Evolutionary conservation across 2,797 vertebrate species (phyloP).

Genomic region (Austrolebias charrua): DNA sequence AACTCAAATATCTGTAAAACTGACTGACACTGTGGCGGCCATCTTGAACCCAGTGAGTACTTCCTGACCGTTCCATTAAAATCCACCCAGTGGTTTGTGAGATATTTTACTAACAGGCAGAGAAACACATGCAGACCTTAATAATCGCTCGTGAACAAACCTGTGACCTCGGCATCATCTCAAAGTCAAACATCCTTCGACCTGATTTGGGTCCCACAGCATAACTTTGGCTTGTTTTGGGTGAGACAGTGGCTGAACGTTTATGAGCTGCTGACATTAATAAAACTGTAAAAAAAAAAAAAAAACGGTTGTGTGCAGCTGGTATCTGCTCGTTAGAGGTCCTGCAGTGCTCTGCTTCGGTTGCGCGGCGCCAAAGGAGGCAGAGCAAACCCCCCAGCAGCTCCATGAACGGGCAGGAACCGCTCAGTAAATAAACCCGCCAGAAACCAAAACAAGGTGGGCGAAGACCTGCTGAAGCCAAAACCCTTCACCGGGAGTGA

Average conservation of each 20-base stretch:
- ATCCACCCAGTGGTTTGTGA: too few species aligned
- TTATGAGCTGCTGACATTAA: slow-evolving; percentile 76
- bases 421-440: slow-evolving; percentile 28
- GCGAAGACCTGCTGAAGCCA: slow-evolving; percentile 19
- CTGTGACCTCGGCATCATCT: slow-evolving; percentile 1
- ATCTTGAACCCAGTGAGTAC: too few species aligned
- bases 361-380: slow-evolving; percentile 39
- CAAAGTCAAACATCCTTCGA: slow-evolving; percentile 18
- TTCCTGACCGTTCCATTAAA: too few species aligned
- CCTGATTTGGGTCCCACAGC: background rate
- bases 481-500: slow-evolving; percentile 35
- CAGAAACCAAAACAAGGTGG: slow-evolving; percentile 35
- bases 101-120: too few species aligned
- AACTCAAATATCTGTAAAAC: too few species aligned
- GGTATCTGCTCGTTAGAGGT: slow-evolving; percentile 57
- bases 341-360: slow-evolving; percentile 45
- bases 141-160: background rate
- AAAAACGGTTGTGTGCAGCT: slow-evolving; percentile 65
- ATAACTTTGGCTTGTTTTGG: slow-evolving; percentile 53
- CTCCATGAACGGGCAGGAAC: slow-evolving; percentile 56
- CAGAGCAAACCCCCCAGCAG: slow-evolving; percentile 26
- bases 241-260: slow-evolving; percentile 62
- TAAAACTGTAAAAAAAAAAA: slow-evolving; percentile 37
- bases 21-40: too few species aligned
- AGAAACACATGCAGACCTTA: too few species aligned